Conservation (phyloP, 2,888 invertebrate genomes). For the Peribatodes rhomboidaria region DNA sequence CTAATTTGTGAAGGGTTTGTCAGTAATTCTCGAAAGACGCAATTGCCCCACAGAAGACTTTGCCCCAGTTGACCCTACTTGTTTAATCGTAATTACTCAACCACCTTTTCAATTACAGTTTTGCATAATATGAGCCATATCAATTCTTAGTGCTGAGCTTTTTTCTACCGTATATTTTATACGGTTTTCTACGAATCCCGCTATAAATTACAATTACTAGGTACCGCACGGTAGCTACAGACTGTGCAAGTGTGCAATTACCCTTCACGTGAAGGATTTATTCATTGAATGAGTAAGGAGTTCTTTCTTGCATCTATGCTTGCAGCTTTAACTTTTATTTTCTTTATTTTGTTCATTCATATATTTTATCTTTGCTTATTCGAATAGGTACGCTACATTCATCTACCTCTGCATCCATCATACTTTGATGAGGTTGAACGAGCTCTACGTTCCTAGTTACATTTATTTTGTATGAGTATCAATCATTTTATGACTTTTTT, state of each 20-base stretch:
- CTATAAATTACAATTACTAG: constrained; percentile 64
- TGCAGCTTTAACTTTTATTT: constrained; percentile 40
- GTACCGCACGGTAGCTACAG: constrained; percentile 45
- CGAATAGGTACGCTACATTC: constrained; percentile 2
- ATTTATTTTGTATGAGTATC: too few species aligned
- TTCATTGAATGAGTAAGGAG: constrained; percentile 49
- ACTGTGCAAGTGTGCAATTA: constrained; percentile 58
- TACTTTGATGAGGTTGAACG: neutral
- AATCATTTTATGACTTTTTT: too few species aligned
- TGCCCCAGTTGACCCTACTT: too few species aligned
- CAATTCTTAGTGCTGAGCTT: constrained; percentile 45
- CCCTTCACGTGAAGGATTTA: constrained; percentile 50
- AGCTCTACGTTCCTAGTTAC: neutral
- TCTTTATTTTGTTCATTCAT: constrained; percentile 6
- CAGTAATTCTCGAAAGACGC: too few species aligned
- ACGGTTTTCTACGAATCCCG: constrained; percentile 56
- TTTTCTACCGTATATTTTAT: constrained; percentile 58
- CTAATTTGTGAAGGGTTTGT: too few species aligned
- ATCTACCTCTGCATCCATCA: neutral
- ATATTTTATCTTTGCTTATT: constrained; percentile 3
- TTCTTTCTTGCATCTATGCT: constrained; percentile 42
- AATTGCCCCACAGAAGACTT: too few species aligned
- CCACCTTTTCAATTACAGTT: constrained; percentile 7
- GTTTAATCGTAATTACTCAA: neutral
- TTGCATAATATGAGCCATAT: constrained; percentile 19